Conservation (phyloP, 2,113 vertebrate genomes). For the Arothron firmamentum region DNA sequence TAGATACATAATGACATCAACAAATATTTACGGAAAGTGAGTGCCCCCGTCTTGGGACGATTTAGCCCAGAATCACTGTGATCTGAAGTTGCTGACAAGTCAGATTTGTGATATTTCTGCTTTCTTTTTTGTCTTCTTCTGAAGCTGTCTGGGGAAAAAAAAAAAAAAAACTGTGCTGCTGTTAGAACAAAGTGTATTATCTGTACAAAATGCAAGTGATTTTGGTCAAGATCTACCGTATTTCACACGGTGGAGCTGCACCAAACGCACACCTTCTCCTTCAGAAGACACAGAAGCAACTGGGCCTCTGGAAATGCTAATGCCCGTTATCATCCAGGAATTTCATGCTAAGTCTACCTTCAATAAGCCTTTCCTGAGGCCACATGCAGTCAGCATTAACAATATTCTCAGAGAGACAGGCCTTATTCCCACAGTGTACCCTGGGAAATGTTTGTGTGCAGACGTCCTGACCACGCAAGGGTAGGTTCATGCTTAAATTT, state of each 20-base stretch:
- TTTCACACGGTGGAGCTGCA: neutral
- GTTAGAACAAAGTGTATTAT: too few species aligned
- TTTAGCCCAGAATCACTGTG: too few species aligned
- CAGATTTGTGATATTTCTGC: neutral
- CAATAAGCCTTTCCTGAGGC: slow-evolving; percentile 59
- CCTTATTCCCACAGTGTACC: slow-evolving; percentile 63
- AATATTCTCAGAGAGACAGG: slow-evolving; percentile 29
- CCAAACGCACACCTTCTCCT: slow-evolving; percentile 3
- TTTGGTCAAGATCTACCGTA: neutral
- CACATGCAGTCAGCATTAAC: slow-evolving; percentile 32
- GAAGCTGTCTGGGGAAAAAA: neutral
- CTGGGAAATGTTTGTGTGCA: slow-evolving; percentile 56
- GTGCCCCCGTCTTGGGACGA: neutral
- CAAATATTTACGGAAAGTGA: neutral
- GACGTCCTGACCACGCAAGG: slow-evolving; percentile 26
- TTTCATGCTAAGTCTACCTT: slow-evolving; percentile 48
- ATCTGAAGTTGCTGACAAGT: too few species aligned
- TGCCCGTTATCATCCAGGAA: slow-evolving; percentile 59
- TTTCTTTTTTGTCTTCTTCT: neutral
- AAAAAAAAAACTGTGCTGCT: too few species aligned
- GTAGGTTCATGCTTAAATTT: slow-evolving; percentile 42
- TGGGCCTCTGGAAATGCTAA: slow-evolving; percentile 42
- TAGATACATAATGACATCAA: neutral
- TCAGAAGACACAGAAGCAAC: slow-evolving; percentile 16
- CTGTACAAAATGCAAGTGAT: too few species aligned